Evolutionary conservation across 2,888 invertebrate species (phyloP), one percentile per base, ranked within the genome.

Genomic region (Zelleria hepariella): DNA sequence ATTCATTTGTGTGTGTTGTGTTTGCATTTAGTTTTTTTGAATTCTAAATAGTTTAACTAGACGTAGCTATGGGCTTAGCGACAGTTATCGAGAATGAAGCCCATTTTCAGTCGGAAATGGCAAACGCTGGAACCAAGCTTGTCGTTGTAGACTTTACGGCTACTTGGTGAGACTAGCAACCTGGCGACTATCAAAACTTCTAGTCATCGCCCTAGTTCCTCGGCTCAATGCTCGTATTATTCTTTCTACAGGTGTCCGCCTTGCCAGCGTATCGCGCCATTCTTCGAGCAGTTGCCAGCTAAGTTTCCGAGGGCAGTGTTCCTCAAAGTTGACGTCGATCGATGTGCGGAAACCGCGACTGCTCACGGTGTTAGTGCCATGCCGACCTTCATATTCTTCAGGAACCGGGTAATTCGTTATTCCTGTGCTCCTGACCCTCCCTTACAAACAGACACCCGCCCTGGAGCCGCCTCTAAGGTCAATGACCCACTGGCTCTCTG

Each of bases 351-450:
- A 68, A 95, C 96, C 8, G 97, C 98, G 1, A 92, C 94, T 25
- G 90, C 92, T 15, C 95, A 98, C 75, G 96, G 96, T 59, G 95
- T 99, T 49, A 94, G 94, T 60, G 97, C 98, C 0, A 98, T 99
- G 98, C 99, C 99, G 24, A 99, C 99, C 0, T 99, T 99, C 75
- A 93, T 98, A 67, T 97, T 99, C 76, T 98, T 96, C 79, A 93
- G 95, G 67, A 98, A 95, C 78, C 91, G 93, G 76, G 93, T 93
- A 78, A 74, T 10, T 20, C 10, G n/a, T 48, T 15, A 48, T 48
- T n/a, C 49, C 21, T 49, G 7, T n/a, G n/a, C n/a, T n/a, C n/a
- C n/a, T n/a, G n/a, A n/a, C n/a, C n/a, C n/a, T n/a, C n/a, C n/a
- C n/a, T n/a, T n/a, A n/a, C n/a, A n/a, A n/a, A n/a, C n/a, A n/a